A percentile compares a stretch with the other conserved stretches of the same genome.
Evolutionary conservation across 2,113 vertebrate genomes (phyloP).

Genomic region (Tragelaphus imberbis): DNA sequence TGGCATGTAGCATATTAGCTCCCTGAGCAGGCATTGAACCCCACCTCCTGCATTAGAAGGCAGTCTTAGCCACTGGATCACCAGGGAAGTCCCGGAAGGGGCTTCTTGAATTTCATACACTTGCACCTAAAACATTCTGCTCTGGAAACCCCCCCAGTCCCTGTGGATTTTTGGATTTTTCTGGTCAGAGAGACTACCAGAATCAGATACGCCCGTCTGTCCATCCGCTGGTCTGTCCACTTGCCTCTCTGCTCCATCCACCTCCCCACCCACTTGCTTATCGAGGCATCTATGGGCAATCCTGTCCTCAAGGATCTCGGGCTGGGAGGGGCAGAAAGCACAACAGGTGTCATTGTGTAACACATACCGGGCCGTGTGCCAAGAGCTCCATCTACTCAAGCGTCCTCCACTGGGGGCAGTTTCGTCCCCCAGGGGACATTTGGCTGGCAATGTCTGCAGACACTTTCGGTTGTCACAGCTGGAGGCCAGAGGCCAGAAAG

Average conservation of each 20-base stretch:
- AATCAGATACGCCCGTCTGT: not conserved
- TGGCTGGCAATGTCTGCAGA: not conserved
- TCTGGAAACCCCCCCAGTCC: not conserved
- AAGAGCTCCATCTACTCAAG: rapidly evolving
- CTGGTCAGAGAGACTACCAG: not conserved
- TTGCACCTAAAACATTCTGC: not conserved
- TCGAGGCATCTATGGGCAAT: rapidly evolving
- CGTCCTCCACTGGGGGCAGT: not conserved
- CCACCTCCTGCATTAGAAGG: not conserved
- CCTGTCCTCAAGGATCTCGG: not conserved
- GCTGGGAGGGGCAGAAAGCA: not conserved
- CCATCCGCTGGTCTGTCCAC: not conserved
- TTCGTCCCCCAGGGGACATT: not conserved
- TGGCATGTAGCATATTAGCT: not conserved
- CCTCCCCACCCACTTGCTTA: not conserved
- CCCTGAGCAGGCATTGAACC: not conserved
- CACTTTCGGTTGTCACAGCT: not conserved
- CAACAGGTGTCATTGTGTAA: not conserved
- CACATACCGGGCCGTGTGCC: rapidly evolving
- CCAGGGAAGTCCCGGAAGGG: not conserved
- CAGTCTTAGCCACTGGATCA: not conserved
- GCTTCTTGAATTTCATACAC: not conserved
- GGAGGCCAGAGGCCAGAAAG: not conserved
- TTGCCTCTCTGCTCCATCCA: not conserved
- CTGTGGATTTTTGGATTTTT: not conserved